A percentile compares a stretch with the other conserved stretches of the same genome.
These are phyloP conservation scores for Ceratina calcarata DNA, from an alignment of 1,140 invertebrate genomes.

Conservation along the genomic window DNA sequence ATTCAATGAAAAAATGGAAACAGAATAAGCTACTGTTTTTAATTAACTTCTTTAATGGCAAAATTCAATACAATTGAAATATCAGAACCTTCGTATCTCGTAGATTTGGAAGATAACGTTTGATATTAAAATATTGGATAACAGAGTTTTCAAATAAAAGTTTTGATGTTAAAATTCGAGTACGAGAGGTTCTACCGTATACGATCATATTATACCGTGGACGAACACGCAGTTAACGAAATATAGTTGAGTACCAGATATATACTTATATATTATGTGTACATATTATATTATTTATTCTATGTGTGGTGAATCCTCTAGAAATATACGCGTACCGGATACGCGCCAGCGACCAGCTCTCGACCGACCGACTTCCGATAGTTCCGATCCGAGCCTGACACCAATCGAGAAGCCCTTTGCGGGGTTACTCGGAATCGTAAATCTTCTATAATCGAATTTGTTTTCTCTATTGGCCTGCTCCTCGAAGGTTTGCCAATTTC, in stretches of 20 bases:
- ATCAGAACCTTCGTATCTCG: too few species aligned
- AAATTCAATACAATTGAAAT: too few species aligned
- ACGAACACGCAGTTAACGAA: background rate
- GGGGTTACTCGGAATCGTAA: conserved; percentile 24
- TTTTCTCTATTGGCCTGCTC: conserved; percentile 1
- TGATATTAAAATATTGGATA: too few species aligned
- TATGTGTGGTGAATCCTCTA: conserved; percentile 20
- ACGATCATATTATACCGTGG: background rate
- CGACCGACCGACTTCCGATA: conserved; percentile 18
- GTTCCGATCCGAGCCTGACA: conserved; percentile 24
- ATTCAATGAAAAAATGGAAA: too few species aligned
- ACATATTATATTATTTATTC: conserved; percentile 2
- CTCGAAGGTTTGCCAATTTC: conserved; percentile 15
- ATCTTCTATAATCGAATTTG: conserved; percentile 27
- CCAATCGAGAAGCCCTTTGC: background rate
- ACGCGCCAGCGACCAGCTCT: conserved; percentile 25
- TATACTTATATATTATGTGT: background rate
- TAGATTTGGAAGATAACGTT: too few species aligned
- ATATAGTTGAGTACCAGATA: background rate
- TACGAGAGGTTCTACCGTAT: too few species aligned
- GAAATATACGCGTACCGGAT: conserved; percentile 25
- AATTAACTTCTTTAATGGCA: too few species aligned
- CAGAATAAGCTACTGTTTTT: too few species aligned
- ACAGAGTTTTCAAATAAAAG: too few species aligned
- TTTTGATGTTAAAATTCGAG: too few species aligned